Evolutionary conservation across 2,113 vertebrate species (phyloP).

Genomic region (Daubentonia madagascariensis): DNA sequence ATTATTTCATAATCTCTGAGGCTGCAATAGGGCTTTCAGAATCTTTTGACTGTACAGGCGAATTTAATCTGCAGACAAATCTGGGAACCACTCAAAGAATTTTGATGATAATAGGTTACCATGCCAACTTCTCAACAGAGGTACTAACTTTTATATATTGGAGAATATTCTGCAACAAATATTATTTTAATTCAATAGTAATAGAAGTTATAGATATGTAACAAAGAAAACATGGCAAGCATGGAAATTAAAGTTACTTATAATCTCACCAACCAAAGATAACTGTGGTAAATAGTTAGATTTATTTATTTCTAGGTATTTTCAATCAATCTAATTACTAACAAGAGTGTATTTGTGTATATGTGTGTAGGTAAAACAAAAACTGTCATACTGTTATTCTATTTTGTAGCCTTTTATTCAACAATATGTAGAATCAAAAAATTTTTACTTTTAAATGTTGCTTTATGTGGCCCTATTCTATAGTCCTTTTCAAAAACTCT

Average conservation of each 20-base stretch:
- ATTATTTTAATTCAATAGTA: neutral
- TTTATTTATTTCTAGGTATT: neutral
- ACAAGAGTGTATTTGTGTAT: neutral
- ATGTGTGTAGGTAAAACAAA: neutral
- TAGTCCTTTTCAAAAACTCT: neutral
- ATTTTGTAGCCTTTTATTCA: neutral
- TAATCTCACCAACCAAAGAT: neutral
- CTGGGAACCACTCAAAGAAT: neutral
- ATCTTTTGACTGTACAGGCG: neutral
- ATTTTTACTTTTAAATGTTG: neutral
- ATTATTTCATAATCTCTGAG: neutral
- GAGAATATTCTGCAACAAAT: neutral
- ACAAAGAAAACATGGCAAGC: neutral
- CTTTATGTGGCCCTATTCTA: neutral
- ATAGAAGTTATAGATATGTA: neutral
- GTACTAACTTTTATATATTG: neutral
- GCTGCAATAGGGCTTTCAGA: neutral
- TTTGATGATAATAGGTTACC: neutral
- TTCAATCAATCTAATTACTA: neutral
- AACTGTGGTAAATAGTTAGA: neutral
- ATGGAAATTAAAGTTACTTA: neutral
- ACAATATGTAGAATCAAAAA: neutral
- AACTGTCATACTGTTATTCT: neutral
- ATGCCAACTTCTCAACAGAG: neutral
- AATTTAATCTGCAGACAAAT: neutral